These are phyloP conservation scores for Chrysolina haemoptera DNA, from an alignment of 2,888 invertebrate genomes.

Conservation along the genomic window DNA sequence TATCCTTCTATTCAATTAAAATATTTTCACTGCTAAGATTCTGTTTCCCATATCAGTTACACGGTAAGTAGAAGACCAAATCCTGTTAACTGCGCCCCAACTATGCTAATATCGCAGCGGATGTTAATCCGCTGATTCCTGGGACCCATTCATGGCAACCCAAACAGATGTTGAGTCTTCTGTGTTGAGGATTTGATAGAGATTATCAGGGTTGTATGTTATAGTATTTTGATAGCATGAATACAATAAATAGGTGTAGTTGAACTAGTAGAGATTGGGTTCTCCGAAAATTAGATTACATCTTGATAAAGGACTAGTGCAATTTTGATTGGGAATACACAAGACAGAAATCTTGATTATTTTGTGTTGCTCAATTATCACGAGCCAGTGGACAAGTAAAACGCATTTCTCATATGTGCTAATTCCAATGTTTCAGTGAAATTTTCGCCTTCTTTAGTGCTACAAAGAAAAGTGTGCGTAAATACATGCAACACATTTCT, in stretches of 20 bases:
- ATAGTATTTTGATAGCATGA: slow-evolving; percentile 41
- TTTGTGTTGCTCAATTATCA: no score
- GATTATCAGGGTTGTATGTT: slow-evolving; percentile 41
- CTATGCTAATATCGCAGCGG: slow-evolving; percentile 49
- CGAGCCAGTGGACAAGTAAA: no score
- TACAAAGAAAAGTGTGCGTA: no score
- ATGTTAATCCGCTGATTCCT: slow-evolving; percentile 46
- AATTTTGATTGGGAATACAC: no score
- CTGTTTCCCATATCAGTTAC: background rate
- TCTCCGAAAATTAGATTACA: background rate
- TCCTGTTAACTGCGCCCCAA: slow-evolving; percentile 44
- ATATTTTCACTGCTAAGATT: background rate
- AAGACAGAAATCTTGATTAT: no score
- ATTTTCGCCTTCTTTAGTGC: no score
- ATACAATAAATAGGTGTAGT: slow-evolving; percentile 20
- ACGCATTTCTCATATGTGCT: no score
- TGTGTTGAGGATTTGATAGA: slow-evolving; percentile 41
- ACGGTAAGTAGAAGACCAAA: slow-evolving; percentile 43
- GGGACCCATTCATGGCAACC: slow-evolving; percentile 38
- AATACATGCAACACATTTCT: no score
- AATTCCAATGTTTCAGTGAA: no score
- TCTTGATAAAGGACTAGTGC: background rate
- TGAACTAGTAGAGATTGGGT: background rate
- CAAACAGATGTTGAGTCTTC: slow-evolving; percentile 44
- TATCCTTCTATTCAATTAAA: background rate